Evolutionary conservation across 2,797 vertebrate species (phyloP), one percentile per base, ranked within the genome.

Genomic region (Acipenser oxyrinchus): DNA sequence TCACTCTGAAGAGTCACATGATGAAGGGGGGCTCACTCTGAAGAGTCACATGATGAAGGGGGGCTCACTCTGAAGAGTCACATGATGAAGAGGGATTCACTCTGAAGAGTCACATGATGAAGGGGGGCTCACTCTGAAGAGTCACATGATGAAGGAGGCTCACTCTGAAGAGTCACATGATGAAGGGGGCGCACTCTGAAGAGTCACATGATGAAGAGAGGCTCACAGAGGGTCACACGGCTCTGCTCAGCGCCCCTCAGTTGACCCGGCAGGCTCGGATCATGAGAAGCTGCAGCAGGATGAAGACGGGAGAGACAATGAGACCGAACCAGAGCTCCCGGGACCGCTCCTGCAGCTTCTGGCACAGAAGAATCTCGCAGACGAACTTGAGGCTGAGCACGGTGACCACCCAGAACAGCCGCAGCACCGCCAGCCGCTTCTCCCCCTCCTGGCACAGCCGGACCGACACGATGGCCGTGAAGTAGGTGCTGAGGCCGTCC

Each of bases 331-430:
- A 95, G 59, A 98, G 92, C 79, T 99, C 94, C 3, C 78, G 76
- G 23, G 88, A 81, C 66, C 91, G 89, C 0, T 91, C 90, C 70
- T 90, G 88, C 71, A 99, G 87, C 85, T 99, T 99, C 90, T 99
- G 95, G 79, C 95, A 99, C 68, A 99, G 81, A 74, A 99, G 83
- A 83, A 98, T 95, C 88, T 99, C 97, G 4, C 98, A 98, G 74
- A 99, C 94, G 69, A 99, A 93, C 89, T 99, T 99, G 69, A 99
- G 92, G 79, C 96, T 95, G 69, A 99, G 94, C 65, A 99, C 91
- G 0, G 95, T 98, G 79, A 98, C 90, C 78, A 99, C 92, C 97
- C 97, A 99, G 79, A 99, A 92, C 71, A 98, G 92, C 61, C 96
- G 89, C 74, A 99, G 87, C 76, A 98, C 93, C 0, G 96, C 95